Base-by-base conservation (phyloP, 2,113 vertebrate species). In the Gila orcuttii region DNA sequence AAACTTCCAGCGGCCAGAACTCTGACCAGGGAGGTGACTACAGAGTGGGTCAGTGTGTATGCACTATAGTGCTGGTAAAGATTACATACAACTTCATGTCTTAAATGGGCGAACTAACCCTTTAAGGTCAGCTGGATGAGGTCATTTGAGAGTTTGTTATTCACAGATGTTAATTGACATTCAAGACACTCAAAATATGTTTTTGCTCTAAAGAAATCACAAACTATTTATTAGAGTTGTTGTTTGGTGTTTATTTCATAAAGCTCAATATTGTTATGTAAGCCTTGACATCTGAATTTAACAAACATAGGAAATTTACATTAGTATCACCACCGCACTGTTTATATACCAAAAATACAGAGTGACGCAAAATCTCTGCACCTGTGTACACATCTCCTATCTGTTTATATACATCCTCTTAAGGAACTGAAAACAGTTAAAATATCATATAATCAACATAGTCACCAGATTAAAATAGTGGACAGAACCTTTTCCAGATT, bases 331-430 rank as follows among this genome's bases (percentile, higher is more conserved):
- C 19, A 57, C 6, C 2, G 0, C 39, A 81, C 79, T 81, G 39
- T 81, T 80, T 66, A 45, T 45, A 80, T 19, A 47, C 42, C 6
- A 66, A 66, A 45, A 6, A 45, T 31, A 77, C 45, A 55, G 9
- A 71, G 75, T 77, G 50, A 52, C 47, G 1, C 52, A 59, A 79
- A 59, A 45, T 36, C 8, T 47, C 39, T 45, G 6, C 59, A 64
- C 55, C 57, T 55, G 75, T 64, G 12, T 68, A 82, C 7, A 6
- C 42, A 69, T 50, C 45, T 47, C 10, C 3, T 66, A 69, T 82
- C 47, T 82, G 45, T 69, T 68, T 68, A 82, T 50, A 68, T 50
- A 81, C 79, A 69, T 12, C n/a, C 15, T 12, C 8, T 50, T 7
- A 60, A 62, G 4, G 11, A 39, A 80, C 33, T 79, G 11, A 80